phyloP scores from a whole-genome alignment of 2,797 vertebrate species.

The Schizopygopsis malacanthus region DNA sequence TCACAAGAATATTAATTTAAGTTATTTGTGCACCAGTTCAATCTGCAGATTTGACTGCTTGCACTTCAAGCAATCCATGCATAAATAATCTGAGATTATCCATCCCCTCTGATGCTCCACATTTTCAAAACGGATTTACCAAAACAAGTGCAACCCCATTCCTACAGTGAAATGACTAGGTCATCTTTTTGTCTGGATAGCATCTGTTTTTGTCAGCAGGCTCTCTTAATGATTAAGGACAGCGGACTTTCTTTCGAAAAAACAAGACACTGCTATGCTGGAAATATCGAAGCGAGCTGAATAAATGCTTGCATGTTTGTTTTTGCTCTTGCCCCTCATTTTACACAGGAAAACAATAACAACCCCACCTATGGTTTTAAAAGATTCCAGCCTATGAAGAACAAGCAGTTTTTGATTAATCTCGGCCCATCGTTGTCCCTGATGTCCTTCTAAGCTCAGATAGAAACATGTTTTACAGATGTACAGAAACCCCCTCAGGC shows the following conservation, averaged over 20 bases:
- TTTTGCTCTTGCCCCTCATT: constrained; percentile 37
- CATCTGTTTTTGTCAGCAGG: constrained; percentile 58
- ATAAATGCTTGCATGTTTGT: constrained; percentile 47
- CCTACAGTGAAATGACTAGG: constrained; percentile 58
- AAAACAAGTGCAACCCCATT: constrained; percentile 63
- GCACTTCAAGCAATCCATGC: constrained; percentile 70
- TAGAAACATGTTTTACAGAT: constrained; percentile 55
- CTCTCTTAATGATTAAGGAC: constrained; percentile 68
- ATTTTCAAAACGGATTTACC: constrained; percentile 73
- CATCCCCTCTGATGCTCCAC: constrained; percentile 56
- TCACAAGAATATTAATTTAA: constrained; percentile 54
- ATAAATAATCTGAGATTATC: constrained; percentile 78
- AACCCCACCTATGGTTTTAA: constrained; percentile 24
- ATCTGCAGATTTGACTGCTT: constrained; percentile 70
- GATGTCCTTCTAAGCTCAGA: constrained; percentile 51
- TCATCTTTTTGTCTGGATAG: constrained; percentile 55
- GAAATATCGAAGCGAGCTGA: constrained; percentile 16
- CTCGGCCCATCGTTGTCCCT: constrained; percentile 54
- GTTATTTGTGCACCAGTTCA: constrained; percentile 69
- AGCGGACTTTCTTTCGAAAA: constrained; percentile 48
- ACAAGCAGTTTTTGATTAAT: constrained; percentile 44
- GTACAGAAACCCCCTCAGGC: constrained; percentile 45
- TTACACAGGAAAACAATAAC: constrained; percentile 36
- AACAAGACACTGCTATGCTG: constrained; percentile 1
- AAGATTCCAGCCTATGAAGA: constrained; percentile 36